Base-by-base conservation (phyloP, 2,113 vertebrate species). In the Spea multiplicata region DNA sequence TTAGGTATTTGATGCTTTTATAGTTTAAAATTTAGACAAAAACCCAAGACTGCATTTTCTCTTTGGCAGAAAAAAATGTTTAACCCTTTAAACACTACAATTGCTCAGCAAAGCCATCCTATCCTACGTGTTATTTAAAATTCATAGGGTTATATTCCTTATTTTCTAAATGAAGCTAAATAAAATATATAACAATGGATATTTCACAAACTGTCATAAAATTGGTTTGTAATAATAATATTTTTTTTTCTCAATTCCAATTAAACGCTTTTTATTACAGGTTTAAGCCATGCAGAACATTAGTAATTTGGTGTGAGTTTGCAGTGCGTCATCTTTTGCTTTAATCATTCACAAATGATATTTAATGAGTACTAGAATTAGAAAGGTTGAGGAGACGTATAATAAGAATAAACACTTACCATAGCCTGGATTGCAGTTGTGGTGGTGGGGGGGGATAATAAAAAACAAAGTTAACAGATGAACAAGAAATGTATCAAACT, bases 341-440 rank as follows among this genome's bases (percentile, higher is more conserved):
- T 30, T 30, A 30, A 30, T 30, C 30, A 30, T 30, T 30, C 30
- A 30, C 30, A 30, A 30, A 30, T 30, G 30, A 30, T 30, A 30
- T 30, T 30, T 30, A 30, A 30, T 2, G 30, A 30, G 30, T 30
- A 30, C 30, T 30, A 30, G 1, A 30, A 30, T 30, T 30, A 30
- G 30, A 30, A 30, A 30, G 30, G 30, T 30, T 30, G 30, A 1
- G 30, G 30, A 30, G 30, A 30, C 30, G 30, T 30, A 30, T 30
- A 61, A 5, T 61, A 47, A 5, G 14, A 48, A 52, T 8, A 14
- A 12, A 12, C 52, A 71, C 76, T 78, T 46, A 78, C 76, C 76
- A 78, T 55, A 16, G 76, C 76, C 76, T 78, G 76, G 7, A 53
- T 3, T 44, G 14, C 8, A 49, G 47, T 6, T 68, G 9, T 44